These are phyloP conservation scores for Pseudopleuronectes americanus DNA, from an alignment of 2,797 vertebrate species.

Conservation along the genomic window DNA sequence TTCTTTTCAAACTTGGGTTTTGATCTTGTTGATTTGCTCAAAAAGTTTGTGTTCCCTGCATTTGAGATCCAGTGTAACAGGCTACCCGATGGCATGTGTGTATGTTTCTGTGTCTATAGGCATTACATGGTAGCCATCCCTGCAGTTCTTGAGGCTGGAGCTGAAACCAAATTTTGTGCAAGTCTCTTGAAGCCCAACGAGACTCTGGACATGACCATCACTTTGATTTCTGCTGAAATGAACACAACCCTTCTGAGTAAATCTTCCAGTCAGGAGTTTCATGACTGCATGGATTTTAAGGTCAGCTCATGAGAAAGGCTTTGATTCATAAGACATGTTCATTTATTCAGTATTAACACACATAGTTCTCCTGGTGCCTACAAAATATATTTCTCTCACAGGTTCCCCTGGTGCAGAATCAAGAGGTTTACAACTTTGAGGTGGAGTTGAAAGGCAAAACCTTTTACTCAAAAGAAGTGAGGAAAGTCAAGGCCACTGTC, in stretches of 20 bases:
- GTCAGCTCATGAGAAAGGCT: conserved; percentile 44
- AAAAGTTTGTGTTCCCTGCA: background rate
- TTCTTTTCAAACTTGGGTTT: background rate
- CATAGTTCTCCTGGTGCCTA: background rate
- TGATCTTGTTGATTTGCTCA: no score
- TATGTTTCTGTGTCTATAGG: conserved; percentile 48
- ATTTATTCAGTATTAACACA: no score
- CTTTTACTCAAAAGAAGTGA: conserved; percentile 78
- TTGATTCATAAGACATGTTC: background rate
- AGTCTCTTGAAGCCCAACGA: conserved; percentile 75
- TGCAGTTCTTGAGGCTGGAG: conserved; percentile 68
- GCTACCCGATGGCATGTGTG: background rate
- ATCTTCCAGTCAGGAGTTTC: conserved; percentile 50
- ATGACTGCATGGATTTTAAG: conserved; percentile 67
- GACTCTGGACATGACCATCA: conserved; percentile 68
- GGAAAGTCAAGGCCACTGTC: conserved; percentile 78
- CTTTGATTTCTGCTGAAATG: conserved; percentile 38
- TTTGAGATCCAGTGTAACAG: background rate
- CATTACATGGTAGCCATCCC: conserved; percentile 78
- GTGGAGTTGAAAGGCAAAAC: conserved; percentile 79
- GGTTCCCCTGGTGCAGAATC: conserved; percentile 54
- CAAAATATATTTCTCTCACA: conserved; percentile 24
- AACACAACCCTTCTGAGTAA: conserved; percentile 57
- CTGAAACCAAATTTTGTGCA: conserved; percentile 66
- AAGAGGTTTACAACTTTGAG: conserved; percentile 41